These are phyloP conservation scores for Plotosus lineatus DNA, from an alignment of 2,113 vertebrate species.

Conservation along the genomic window DNA sequence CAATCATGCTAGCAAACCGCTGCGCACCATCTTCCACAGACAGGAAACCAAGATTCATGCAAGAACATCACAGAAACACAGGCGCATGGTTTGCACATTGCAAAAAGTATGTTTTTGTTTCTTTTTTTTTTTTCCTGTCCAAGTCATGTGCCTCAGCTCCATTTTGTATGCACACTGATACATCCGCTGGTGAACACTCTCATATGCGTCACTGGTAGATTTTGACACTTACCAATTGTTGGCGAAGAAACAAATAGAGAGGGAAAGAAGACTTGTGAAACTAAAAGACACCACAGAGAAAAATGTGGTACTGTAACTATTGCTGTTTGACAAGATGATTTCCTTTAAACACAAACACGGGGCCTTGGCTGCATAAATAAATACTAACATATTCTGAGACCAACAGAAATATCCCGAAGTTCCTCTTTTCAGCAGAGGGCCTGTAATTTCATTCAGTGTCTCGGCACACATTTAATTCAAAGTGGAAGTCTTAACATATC, in stretches of 20 bases:
- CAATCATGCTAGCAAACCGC: slow-evolving; percentile 29
- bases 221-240: slow-evolving; percentile 24
- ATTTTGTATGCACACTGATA: neutral
- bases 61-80: slow-evolving; percentile 33
- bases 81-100: slow-evolving; percentile 11
- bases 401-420: neutral
- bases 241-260: slow-evolving; percentile 10
- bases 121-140: neutral
- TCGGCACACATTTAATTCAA: neutral
- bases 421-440: neutral
- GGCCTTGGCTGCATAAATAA: neutral
- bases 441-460: neutral
- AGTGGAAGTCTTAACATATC: neutral
- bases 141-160: slow-evolving; percentile 7
- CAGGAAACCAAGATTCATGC: slow-evolving; percentile 46
- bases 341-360: slow-evolving; percentile 43
- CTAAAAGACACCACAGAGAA: slow-evolving; percentile 42
- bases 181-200: neutral
- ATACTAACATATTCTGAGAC: neutral
- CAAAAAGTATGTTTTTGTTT: slow-evolving; percentile 26
- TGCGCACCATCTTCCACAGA: neutral
- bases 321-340: slow-evolving; percentile 48
- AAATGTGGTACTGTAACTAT: slow-evolving; percentile 27
- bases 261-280: slow-evolving; percentile 41
- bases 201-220: slow-evolving; percentile 45